phyloP scores from a whole-genome alignment of 1,140 invertebrate species.

The Diabrotica virgifera region DNA sequence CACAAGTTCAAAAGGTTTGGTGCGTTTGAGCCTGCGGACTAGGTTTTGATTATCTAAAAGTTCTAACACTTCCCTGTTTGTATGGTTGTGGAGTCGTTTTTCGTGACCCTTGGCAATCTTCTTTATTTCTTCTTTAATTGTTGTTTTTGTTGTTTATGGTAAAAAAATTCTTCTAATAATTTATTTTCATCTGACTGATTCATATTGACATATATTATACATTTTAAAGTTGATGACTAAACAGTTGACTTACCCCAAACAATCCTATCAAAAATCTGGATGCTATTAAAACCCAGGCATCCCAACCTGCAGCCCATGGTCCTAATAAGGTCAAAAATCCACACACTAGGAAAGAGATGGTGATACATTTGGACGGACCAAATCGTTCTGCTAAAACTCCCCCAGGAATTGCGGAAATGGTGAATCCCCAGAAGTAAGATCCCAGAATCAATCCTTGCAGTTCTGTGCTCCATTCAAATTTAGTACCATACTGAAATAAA shows the following conservation, averaged over 20 bases:
- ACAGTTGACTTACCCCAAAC: slow-evolving; percentile 54
- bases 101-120: no score
- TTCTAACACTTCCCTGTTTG: no score
- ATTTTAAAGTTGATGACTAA: no score
- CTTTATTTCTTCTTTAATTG: no score
- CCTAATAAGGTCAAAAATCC: slow-evolving; percentile 68
- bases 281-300: slow-evolving; percentile 59
- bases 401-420: slow-evolving; percentile 40
- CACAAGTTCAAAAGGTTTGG: no score
- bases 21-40: no score
- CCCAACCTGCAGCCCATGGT: slow-evolving; percentile 60
- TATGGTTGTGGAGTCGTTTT: no score
- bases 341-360: slow-evolving; percentile 60
- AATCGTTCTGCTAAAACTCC: slow-evolving; percentile 45
- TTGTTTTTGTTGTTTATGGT: no score
- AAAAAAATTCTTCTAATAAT: no score
- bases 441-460: slow-evolving; percentile 65
- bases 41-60: no score
- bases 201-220: no score
- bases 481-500: slow-evolving; percentile 36
- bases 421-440: slow-evolving; percentile 65
- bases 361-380: slow-evolving; percentile 61
- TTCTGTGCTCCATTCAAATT: slow-evolving; percentile 58
- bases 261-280: slow-evolving; percentile 65
- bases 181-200: no score